These are phyloP conservation scores for Rhamphomyia laevipes DNA, from an alignment of 2,888 invertebrate species.

Conservation along the genomic window DNA sequence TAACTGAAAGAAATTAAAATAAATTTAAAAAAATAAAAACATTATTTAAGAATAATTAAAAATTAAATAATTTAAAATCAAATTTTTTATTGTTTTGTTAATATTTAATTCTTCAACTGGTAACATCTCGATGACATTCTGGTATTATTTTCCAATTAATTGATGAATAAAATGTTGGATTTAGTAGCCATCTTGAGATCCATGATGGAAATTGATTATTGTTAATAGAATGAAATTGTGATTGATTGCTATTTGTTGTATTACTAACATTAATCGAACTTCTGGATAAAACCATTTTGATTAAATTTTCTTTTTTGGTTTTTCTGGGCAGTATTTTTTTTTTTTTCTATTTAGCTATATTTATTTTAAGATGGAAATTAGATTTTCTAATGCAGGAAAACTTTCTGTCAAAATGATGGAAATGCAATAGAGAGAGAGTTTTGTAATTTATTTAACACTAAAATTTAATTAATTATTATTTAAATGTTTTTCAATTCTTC, in stretches of 20 bases:
- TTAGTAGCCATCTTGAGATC: constrained; percentile 8
- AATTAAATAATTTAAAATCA: neutral
- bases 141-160: neutral
- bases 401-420: no score
- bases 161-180: constrained; percentile 10
- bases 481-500: neutral
- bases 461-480: neutral
- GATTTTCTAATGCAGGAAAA: no score
- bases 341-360: no score
- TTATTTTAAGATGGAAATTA: no score
- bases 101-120: neutral
- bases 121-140: neutral
- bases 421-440: no score
- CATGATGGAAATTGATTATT: constrained; percentile 2
- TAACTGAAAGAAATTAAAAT: neutral
- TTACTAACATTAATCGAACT: neutral
- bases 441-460: no score
- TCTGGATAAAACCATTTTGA: neutral
- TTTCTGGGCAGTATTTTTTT: neutral
- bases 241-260: neutral
- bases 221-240: neutral
- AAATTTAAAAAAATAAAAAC: neutral
- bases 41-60: neutral
- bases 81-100: neutral
- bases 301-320: neutral